These are phyloP conservation scores for Hiodon alosoides DNA, from an alignment of 2,113 vertebrate genomes.

Conservation along the genomic window DNA sequence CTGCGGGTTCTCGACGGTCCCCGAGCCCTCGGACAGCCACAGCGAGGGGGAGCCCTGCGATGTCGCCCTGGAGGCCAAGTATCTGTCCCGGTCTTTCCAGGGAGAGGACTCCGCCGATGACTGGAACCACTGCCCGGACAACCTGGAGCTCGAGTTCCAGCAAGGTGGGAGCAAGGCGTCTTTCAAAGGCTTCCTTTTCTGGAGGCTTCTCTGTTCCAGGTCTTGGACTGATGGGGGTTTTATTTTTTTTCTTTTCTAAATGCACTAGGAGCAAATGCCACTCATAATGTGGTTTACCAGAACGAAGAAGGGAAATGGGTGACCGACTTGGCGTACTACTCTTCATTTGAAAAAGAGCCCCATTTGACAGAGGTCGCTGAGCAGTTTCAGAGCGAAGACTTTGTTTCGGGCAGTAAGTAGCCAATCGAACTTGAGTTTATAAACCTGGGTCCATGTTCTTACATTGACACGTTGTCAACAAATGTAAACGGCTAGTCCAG, in stretches of 20 bases:
- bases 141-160: constrained; percentile 46
- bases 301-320: constrained; percentile 94
- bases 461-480: no score
- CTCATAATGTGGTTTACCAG: constrained; percentile 80
- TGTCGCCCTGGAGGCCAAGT: constrained; percentile 59
- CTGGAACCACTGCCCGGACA: constrained; percentile 53
- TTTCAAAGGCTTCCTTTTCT: background rate
- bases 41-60: constrained; percentile 43
- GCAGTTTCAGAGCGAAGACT: constrained; percentile 68
- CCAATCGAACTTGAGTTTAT: background rate
- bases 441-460: background rate
- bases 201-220: background rate
- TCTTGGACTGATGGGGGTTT: background rate
- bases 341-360: constrained; percentile 77
- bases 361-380: constrained; percentile 41
- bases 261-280: constrained; percentile 53
- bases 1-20: constrained; percentile 35
- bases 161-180: constrained; percentile 42
- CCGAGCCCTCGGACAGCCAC: constrained; percentile 33
- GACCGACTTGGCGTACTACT: constrained; percentile 91
- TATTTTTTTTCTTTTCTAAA: background rate
- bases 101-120: constrained; percentile 46
- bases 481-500: background rate
- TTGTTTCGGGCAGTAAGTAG: constrained; percentile 75
- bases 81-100: constrained; percentile 65